These are phyloP conservation scores for Elegia similella DNA, from an alignment of 2,888 invertebrate genomes.

Conservation along the genomic window DNA sequence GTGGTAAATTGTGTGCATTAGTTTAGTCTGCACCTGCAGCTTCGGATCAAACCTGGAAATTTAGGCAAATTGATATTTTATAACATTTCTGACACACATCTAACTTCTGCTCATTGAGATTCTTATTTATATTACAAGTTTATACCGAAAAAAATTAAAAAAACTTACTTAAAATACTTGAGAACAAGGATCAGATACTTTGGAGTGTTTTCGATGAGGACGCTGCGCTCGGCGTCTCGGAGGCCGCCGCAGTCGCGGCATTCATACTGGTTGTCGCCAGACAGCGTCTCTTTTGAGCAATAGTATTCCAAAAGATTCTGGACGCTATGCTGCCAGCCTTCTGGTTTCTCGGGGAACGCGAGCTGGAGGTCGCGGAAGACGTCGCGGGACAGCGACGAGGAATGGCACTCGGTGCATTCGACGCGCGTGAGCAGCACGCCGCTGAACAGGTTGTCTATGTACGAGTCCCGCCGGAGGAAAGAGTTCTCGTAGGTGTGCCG, in stretches of 20 bases:
- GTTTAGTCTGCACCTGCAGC: conserved; percentile 87
- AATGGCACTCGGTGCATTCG: conserved; percentile 87
- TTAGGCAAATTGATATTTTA: background rate
- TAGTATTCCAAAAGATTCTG: conserved; percentile 90
- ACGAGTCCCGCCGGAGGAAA: conserved; percentile 52
- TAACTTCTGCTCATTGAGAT: no score
- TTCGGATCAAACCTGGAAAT: conserved; percentile 62
- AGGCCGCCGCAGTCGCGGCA: conserved; percentile 89
- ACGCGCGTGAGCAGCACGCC: conserved; percentile 89
- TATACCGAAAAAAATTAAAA: background rate
- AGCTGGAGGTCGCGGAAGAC: conserved; percentile 90
- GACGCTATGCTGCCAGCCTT: conserved; percentile 82
- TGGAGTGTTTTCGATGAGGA: conserved; percentile 85
- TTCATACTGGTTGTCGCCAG: conserved; percentile 90
- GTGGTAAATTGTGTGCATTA: conserved; percentile 85
- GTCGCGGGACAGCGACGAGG: conserved; percentile 87
- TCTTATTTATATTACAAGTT: no score
- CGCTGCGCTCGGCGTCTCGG: conserved; percentile 86
- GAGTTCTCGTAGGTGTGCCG: conserved; percentile 41
- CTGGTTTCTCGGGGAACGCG: conserved; percentile 84
- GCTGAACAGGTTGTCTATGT: conserved; percentile 87
- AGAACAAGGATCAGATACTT: conserved; percentile 90
- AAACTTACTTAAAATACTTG: conserved; percentile 86
- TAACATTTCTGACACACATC: background rate
- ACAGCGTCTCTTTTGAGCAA: conserved; percentile 88